phyloP scores from a whole-genome alignment of 2,113 vertebrate species.

The Atlantisia rogersi region DNA sequence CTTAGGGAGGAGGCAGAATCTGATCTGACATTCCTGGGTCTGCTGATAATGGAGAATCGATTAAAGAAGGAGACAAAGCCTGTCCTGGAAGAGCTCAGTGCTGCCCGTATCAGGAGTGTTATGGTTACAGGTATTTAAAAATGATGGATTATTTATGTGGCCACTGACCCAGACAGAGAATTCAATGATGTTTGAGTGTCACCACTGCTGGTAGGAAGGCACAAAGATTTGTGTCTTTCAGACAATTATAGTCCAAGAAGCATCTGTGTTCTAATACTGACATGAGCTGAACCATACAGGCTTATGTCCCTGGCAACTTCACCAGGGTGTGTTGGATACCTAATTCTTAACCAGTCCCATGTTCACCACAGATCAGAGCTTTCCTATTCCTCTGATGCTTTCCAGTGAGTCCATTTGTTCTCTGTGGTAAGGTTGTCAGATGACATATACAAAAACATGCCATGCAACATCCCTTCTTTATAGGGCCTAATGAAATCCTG shows the following conservation, averaged over 20 bases:
- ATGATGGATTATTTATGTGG: background rate
- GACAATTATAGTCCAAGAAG: background rate
- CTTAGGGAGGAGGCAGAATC: constrained; percentile 77
- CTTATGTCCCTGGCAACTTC: background rate
- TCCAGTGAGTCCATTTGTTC: background rate
- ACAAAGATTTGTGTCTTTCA: background rate
- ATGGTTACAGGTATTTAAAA: constrained; percentile 81
- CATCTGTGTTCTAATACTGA: background rate
- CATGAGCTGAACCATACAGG: background rate
- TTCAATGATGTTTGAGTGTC: background rate
- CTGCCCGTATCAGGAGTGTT: constrained; percentile 76
- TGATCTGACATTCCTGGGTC: constrained; percentile 77
- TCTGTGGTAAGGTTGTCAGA: background rate
- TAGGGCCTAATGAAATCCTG: background rate
- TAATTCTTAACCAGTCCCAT: background rate
- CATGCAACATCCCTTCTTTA: background rate
- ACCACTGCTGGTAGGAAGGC: background rate
- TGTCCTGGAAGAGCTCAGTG: constrained; percentile 76
- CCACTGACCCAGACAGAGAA: background rate
- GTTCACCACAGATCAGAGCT: background rate
- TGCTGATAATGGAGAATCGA: constrained; percentile 81
- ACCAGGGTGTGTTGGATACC: background rate
- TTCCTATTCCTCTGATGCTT: background rate
- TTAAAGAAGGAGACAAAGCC: constrained; percentile 78
- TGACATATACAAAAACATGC: background rate